Base-by-base conservation (phyloP, 2,888 invertebrate genomes). In the Apodemia duryi region DNA sequence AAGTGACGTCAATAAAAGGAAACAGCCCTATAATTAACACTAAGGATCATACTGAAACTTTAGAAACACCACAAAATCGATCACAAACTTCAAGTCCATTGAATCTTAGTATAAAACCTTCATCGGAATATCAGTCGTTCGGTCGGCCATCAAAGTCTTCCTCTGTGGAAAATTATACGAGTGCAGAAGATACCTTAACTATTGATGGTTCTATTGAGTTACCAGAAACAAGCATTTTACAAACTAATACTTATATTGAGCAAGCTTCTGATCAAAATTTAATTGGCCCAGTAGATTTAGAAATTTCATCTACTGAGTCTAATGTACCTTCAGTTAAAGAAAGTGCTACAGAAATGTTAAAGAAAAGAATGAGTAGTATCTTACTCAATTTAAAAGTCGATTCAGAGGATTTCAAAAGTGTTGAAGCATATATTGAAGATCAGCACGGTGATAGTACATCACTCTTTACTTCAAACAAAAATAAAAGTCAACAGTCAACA, bases 401-500 rank as follows among this genome's bases (percentile, higher is more conserved):
- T 60, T 60, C 57, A 6, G 32, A 60, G 13, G 68, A 69, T 32
- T 61, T 71, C 32, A 65, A 70, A 63, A 72, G 72, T 35, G 72
- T 72, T 11, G 72, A 72, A 52, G 72, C 71, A 35, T 72, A 71
- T 64, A 70, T 72, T 32, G 38, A 63, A 62, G 68, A 69, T 32
- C 66, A 69, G 41, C 64, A 69, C n/a, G 64, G 69, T 35, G 61
- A 4, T 32, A 32, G 35, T 28, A 63, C 62, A 4, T 32, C 57
- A 11, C 11, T 10, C 2, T n/a, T 60, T 60, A 4, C 57, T 6
- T 60, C 10, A 10, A 32, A 32, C 2, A 60, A 60, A 35, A 6
- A 2, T 6, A 60, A 60, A 60, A 32, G n/a, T 13, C 29, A 6
- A n/a, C 6, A 60, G 32, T 6, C 35, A 13, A 7, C 35, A 10